Evolutionary conservation across 2,888 invertebrate species (phyloP).

Genomic region (Hylaea fasciaria): DNA sequence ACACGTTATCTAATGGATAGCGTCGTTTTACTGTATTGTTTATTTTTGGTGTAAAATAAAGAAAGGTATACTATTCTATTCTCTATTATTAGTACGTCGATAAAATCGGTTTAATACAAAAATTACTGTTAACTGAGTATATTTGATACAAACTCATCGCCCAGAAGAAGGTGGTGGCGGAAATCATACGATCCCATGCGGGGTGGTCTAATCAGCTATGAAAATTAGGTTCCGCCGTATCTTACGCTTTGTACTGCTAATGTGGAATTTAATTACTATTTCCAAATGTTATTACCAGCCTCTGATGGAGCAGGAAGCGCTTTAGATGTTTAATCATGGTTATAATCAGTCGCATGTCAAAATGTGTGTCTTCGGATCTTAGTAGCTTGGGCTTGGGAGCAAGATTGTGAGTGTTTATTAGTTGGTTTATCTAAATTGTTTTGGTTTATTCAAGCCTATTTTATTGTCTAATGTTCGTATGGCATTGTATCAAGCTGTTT

Average conservation of each 20-base stretch:
- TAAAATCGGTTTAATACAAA: no score
- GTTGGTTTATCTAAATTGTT: neutral
- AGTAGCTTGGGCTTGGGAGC: no score
- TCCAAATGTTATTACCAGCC: constrained; percentile 69
- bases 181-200: constrained; percentile 76
- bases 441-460: no score
- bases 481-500: no score
- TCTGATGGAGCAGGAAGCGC: constrained; percentile 62
- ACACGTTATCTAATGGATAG: no score
- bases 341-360: constrained; percentile 25
- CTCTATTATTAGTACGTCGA: no score
- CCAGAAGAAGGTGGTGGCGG: constrained; percentile 58
- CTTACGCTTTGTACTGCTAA: constrained; percentile 80
- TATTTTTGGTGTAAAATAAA: no score
- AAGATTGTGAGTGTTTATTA: neutral
- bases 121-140: constrained; percentile 1
- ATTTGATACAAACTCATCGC: constrained; percentile 40
- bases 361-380: neutral
- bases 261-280: constrained; percentile 83
- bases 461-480: no score
- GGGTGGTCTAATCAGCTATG: constrained; percentile 84
- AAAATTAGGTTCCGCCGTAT: constrained; percentile 83
- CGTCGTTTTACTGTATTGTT: no score
- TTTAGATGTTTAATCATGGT: constrained; percentile 64
- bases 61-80: no score